These are phyloP conservation scores for Embiotoca jacksoni DNA, from an alignment of 2,113 vertebrate genomes.

Conservation along the genomic window DNA sequence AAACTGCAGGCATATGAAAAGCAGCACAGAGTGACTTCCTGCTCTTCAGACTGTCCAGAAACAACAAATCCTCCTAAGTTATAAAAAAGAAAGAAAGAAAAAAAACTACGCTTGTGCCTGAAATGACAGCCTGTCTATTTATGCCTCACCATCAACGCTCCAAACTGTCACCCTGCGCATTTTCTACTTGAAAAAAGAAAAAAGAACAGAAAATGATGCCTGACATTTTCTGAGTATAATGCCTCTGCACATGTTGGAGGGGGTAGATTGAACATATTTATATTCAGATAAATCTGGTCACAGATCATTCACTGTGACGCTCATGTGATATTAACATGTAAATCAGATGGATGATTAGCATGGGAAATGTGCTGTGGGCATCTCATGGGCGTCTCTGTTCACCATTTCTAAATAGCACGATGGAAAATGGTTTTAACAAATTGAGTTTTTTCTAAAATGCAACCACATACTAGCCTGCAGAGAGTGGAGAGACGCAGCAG, in stretches of 20 bases:
- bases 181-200: too few species aligned
- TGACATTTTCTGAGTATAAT: conserved; percentile 28
- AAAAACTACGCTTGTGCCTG: neutral
- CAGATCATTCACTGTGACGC: conserved; percentile 6
- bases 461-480: neutral
- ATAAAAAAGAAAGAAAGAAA: neutral
- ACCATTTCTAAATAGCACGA: conserved; percentile 22
- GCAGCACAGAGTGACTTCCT: conserved; percentile 1
- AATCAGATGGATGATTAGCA: conserved; percentile 42
- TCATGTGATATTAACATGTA: conserved; percentile 27
- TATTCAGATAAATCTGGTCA: conserved; percentile 45
- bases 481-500: neutral
- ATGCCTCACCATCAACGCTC: too few species aligned
- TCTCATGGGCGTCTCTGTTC: neutral
- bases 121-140: too few species aligned
- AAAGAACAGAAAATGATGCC: neutral
- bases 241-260: neutral
- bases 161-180: too few species aligned
- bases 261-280: conserved; percentile 34
- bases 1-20: conserved; percentile 1
- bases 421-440: neutral
- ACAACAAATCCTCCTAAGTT: neutral
- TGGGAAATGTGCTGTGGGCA: conserved; percentile 17
- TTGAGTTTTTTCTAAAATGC: neutral
- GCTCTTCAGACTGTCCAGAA: conserved; percentile 11